Percentiles rank a stretch among this genome's conserved stretches.
phyloP scores from a whole-genome alignment of 2,888 invertebrate species.

The Orthonevra nobilis region DNA sequence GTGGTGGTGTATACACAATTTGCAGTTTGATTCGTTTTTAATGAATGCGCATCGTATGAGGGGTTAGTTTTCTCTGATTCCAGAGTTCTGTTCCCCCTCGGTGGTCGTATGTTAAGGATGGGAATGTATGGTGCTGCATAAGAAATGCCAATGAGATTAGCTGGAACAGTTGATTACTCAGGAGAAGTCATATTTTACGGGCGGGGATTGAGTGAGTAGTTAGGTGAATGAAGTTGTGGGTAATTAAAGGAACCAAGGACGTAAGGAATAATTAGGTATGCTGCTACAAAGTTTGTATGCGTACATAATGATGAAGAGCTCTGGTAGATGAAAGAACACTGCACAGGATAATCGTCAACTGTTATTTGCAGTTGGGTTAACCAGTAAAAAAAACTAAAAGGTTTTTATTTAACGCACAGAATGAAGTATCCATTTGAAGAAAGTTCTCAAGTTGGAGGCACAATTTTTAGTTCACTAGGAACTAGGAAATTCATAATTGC shows the following conservation, averaged over 20 bases:
- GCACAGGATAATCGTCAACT: no score
- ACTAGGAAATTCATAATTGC: no score
- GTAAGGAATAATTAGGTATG: slow-evolving; percentile 5
- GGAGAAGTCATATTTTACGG: background rate
- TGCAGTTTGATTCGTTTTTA: slow-evolving; percentile 62
- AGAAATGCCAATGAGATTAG: slow-evolving; percentile 15
- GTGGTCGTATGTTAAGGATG: background rate
- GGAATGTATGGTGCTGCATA: slow-evolving; percentile 1
- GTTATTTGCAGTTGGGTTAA: no score
- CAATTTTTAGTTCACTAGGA: no score
- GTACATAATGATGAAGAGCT: background rate
- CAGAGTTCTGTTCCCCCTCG: background rate
- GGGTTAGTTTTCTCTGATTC: background rate
- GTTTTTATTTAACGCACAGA: no score
- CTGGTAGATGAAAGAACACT: background rate
- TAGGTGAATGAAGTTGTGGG: slow-evolving; percentile 18
- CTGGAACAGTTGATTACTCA: background rate
- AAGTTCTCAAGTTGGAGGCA: no score
- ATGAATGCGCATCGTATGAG: slow-evolving; percentile 35
- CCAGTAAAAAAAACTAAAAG: no score
- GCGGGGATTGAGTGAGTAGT: slow-evolving; percentile 10
- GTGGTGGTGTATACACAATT: slow-evolving; percentile 30
- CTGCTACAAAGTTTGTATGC: slow-evolving; percentile 6
- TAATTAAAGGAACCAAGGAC: background rate
- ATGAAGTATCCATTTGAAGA: no score